phyloP scores from a whole-genome alignment of 2,888 invertebrate genomes.

The Plebejus argus region DNA sequence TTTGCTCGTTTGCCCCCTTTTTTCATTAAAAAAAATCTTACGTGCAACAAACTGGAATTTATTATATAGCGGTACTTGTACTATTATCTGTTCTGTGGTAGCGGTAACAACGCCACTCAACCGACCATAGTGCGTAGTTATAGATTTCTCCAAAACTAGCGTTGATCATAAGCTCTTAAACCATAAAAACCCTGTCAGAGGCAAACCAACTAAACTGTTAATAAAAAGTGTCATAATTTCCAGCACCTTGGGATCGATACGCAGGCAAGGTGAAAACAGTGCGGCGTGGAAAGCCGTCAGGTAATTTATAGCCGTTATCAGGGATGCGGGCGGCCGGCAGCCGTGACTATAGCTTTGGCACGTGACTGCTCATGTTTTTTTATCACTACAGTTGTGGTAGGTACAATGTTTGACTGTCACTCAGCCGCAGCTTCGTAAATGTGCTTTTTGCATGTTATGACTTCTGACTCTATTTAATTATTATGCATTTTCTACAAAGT shows the following conservation, averaged over 20 bases:
- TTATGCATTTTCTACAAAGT: too few species aligned
- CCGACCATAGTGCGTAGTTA: too few species aligned
- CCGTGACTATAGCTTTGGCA: slow-evolving; percentile 66
- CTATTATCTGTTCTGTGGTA: too few species aligned
- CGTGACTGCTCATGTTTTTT: slow-evolving; percentile 52
- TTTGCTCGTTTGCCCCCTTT: too few species aligned
- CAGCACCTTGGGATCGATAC: slow-evolving; percentile 47
- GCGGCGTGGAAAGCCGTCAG: slow-evolving; percentile 72
- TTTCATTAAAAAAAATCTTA: too few species aligned
- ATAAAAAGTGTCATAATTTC: slow-evolving; percentile 28
- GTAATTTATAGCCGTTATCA: slow-evolving; percentile 78
- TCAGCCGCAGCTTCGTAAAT: slow-evolving; percentile 32
- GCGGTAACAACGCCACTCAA: too few species aligned
- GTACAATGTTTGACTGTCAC: slow-evolving; percentile 53
- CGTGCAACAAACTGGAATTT: too few species aligned
- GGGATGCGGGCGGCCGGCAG: slow-evolving; percentile 65
- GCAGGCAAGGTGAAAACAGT: slow-evolving; percentile 72
- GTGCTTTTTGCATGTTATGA: background rate
- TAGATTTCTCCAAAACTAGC: background rate
- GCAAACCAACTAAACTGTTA: background rate
- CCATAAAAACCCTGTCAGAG: too few species aligned
- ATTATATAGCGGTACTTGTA: too few species aligned
- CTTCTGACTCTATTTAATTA: too few species aligned
- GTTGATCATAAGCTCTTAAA: too few species aligned
- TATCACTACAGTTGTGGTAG: slow-evolving; percentile 7